Evolutionary conservation across 2,888 invertebrate species (phyloP).

Genomic region (Augiades crinisus): DNA sequence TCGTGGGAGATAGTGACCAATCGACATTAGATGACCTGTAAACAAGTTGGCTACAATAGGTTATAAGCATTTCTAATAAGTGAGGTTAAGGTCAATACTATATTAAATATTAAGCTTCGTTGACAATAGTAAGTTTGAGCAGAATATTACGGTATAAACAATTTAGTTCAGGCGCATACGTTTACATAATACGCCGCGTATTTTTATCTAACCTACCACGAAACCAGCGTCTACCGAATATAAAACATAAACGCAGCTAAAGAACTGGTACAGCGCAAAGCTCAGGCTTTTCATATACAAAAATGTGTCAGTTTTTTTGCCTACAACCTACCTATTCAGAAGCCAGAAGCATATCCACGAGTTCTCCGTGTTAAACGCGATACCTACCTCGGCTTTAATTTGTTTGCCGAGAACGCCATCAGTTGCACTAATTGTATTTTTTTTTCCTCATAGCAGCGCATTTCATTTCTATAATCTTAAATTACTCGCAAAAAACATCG

Average conservation of each 20-base stretch:
- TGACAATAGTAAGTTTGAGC: too few species aligned
- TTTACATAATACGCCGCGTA: background rate
- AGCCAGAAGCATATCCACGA: background rate
- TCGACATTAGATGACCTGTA: too few species aligned
- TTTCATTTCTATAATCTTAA: slow-evolving; percentile 4
- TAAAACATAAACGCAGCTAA: background rate
- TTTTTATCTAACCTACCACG: background rate
- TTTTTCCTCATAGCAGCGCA: background rate
- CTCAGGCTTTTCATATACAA: slow-evolving; percentile 9
- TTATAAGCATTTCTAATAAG: too few species aligned
- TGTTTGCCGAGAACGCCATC: slow-evolving; percentile 14
- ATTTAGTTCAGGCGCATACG: background rate
- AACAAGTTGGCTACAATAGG: too few species aligned
- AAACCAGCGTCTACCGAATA: background rate
- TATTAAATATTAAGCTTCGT: too few species aligned
- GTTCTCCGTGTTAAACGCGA: slow-evolving; percentile 7
- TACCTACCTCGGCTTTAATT: slow-evolving; percentile 1
- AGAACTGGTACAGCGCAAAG: background rate
- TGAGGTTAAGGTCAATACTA: too few species aligned
- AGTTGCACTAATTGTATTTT: slow-evolving; percentile 18
- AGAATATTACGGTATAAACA: background rate
- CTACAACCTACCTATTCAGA: slow-evolving; percentile 16
- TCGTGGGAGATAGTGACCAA: too few species aligned
- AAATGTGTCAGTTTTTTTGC: slow-evolving; percentile 15
- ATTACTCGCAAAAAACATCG: slow-evolving; percentile 2